These are phyloP conservation scores for Bos javanicus DNA, from an alignment of 2,113 vertebrate genomes.

Conservation along the genomic window DNA sequence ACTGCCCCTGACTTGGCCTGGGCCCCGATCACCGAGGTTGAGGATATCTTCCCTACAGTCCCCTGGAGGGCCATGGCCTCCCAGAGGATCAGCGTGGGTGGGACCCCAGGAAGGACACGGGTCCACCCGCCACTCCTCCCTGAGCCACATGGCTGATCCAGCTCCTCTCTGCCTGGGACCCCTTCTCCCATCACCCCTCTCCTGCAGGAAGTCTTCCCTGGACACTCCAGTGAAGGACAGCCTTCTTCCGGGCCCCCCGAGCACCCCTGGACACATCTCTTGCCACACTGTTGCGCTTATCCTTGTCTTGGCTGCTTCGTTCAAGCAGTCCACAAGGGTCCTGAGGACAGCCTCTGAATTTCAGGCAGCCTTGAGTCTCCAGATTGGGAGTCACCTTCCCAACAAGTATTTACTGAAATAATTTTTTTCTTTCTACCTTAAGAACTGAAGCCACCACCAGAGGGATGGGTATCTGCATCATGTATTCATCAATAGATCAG, in stretches of 20 bases:
- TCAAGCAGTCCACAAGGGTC: too few relatives aligned
- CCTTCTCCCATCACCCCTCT: too few relatives aligned
- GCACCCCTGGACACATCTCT: not conserved
- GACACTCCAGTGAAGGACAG: too few relatives aligned
- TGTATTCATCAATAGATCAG: not conserved
- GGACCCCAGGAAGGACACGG: not conserved
- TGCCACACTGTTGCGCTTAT: not conserved
- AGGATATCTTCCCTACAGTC: not conserved
- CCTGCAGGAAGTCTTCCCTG: too few relatives aligned
- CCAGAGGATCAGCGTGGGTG: not conserved
- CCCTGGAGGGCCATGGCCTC: fast-evolving
- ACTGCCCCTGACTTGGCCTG: not conserved
- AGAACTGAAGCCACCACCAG: not conserved
- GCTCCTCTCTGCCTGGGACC: not conserved
- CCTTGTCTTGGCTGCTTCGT: not conserved
- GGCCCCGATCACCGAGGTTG: not conserved
- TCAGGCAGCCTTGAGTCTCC: not conserved
- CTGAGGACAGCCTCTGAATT: not conserved
- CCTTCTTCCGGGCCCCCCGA: not conserved
- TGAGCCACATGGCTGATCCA: not conserved
- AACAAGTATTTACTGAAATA: not conserved
- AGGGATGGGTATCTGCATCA: not conserved
- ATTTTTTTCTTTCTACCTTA: not conserved
- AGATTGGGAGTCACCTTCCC: not conserved
- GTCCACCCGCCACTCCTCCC: not conserved